A percentile compares a stretch with the other conserved stretches of the same genome.
phyloP scores from a whole-genome alignment of 2,888 invertebrate genomes.

The Pristionchus mayeri region DNA sequence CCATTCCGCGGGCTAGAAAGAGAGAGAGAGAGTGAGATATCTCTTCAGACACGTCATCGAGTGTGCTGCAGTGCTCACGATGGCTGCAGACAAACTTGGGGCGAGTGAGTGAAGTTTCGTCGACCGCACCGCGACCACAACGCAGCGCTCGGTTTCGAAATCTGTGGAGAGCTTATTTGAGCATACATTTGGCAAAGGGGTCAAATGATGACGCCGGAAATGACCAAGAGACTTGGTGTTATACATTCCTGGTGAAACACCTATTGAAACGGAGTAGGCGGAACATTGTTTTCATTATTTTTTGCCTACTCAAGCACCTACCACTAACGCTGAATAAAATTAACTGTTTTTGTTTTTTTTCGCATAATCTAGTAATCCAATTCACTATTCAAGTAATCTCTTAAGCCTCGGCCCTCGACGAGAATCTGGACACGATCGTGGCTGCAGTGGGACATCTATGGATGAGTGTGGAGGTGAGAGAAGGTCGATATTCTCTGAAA shows the following conservation, averaged over 20 bases:
- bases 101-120: not conserved
- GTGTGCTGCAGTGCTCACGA: not conserved
- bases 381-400: too few relatives aligned
- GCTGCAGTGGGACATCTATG: conserved; percentile 20
- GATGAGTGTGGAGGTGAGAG: conserved; percentile 39
- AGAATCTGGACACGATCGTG: conserved; percentile 40
- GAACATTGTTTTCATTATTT: not conserved
- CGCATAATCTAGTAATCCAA: too few relatives aligned
- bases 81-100: not conserved
- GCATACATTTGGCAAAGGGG: too few relatives aligned
- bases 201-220: too few relatives aligned
- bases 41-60: not conserved
- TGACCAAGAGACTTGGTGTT: not conserved
- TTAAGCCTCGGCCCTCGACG: conserved; percentile 22
- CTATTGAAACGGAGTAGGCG: too few relatives aligned
- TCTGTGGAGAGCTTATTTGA: not conserved
- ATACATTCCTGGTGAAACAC: not conserved
- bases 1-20: too few relatives aligned
- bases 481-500: not conserved
- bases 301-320: not conserved
- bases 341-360: too few relatives aligned
- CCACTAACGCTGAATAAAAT: too few relatives aligned
- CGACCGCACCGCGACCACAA: not conserved
- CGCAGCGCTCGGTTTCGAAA: not conserved
- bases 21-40: too few relatives aligned